Base-by-base conservation (phyloP, 2,113 vertebrate genomes). In the Sula dactylatra region DNA sequence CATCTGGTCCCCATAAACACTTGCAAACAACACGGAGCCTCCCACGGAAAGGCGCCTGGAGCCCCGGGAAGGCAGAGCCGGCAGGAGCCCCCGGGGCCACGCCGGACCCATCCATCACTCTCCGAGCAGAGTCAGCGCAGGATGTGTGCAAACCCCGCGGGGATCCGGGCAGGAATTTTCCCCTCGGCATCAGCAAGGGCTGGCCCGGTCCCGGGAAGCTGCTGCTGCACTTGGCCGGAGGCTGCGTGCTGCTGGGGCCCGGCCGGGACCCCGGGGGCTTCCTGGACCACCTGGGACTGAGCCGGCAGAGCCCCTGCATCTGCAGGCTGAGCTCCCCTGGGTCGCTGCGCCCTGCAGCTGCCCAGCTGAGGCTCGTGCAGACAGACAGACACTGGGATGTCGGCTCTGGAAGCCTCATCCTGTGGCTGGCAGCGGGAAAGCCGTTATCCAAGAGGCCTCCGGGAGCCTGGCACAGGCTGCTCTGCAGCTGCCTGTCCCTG, bases 1-100 rank as follows among this genome's bases (percentile, higher is more conserved):
- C 91, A 90, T 84, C 95, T 94, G 95, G 70, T 82, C 89, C 79
- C 94, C 94, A 96, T 90, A 87, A 92, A 94, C 94, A 77, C 85
- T 2, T 32, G 54, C 20, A 24, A 31, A 52, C 4, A 3, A 6
- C 61, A 22, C 3, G 13, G 49, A 50, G 72, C 61, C 61, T 54
- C 82, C 54, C 83, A 26, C 5, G 42, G 67, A 62, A 49, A 29
- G 20, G 64, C 16, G 16, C 61, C 32, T 4, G 42, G 81, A 72
- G 50, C 58, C 42, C 77, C 4, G 31, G 31, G 62, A 42, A 49
- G 74, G 76, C 70, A 38, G 44, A 31, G 50, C 74, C 2, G 11
- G n/a, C 2, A 11, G 61, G 25, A 61, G 40, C 32, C 55, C 64
- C 44, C 10, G 7, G 8, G 49, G 45, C 66, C 32, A 5, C 1